Conservation (phyloP, 35 echinoderm and acorn worm genomes). For the Anneissia japonica region DNA sequence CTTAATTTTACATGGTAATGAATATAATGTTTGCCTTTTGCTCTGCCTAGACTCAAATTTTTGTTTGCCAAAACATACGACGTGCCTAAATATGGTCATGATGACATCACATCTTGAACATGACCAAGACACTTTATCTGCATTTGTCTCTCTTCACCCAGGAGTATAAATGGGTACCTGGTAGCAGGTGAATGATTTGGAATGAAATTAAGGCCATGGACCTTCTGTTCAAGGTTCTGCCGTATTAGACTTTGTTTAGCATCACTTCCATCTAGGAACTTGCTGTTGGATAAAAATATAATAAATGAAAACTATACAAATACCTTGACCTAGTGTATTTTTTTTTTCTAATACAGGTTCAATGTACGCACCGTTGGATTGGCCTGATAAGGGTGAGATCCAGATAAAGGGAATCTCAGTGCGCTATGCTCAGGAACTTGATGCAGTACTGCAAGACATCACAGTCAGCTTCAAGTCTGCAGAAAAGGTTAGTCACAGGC, state of each 20-base stretch:
- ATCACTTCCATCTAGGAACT: no score
- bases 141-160: no score
- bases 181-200: no score
- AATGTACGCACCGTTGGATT: slow-evolving; percentile 12
- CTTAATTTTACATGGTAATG: neutral
- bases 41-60: neutral
- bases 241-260: no score
- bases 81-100: no score
- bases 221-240: no score
- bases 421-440: slow-evolving; percentile 32
- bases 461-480: slow-evolving; percentile 17
- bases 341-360: slow-evolving; percentile 4
- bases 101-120: no score
- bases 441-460: slow-evolving; percentile 42
- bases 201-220: no score
- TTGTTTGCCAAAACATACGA: no score
- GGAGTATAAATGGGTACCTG: no score
- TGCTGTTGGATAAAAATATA: no score
- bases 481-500: slow-evolving; percentile 52
- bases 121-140: no score
- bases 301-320: neutral
- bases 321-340: neutral
- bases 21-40: neutral
- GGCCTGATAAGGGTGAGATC: slow-evolving; percentile 49
- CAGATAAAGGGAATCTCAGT: slow-evolving; percentile 42